Conservation (phyloP, 1,140 invertebrate species). For the Nephotettix cincticeps region DNA sequence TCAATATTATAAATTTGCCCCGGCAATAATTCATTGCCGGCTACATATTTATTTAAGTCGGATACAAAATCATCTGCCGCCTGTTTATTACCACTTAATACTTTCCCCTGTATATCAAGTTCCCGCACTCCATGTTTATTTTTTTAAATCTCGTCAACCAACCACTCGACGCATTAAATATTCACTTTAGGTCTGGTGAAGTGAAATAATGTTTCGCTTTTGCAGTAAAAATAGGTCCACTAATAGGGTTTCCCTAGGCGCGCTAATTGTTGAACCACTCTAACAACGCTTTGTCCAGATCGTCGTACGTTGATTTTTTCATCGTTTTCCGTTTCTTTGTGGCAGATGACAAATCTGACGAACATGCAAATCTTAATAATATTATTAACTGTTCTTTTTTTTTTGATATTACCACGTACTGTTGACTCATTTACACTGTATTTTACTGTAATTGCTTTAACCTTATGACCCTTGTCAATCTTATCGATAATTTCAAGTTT, state of each 20-base stretch:
- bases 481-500: constrained; percentile 11
- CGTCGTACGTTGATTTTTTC: no score
- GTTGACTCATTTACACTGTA: neutral
- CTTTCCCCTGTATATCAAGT: neutral
- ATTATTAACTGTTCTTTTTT: neutral
- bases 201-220: neutral
- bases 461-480: no score
- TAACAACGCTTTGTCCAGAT: neutral
- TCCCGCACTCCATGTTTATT: neutral
- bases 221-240: neutral
- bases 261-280: neutral
- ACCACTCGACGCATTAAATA: neutral
- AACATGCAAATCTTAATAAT: neutral
- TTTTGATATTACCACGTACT: neutral
- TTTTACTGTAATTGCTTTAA: neutral
- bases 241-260: neutral
- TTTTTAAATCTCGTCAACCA: neutral
- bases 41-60: neutral
- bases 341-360: neutral
- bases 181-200: neutral
- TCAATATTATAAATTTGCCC: constrained; percentile 48
- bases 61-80: neutral
- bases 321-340: neutral
- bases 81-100: neutral
- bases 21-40: constrained; percentile 5